Base-by-base conservation (phyloP, 2,888 invertebrate species). In the Pimpla rufipes region DNA sequence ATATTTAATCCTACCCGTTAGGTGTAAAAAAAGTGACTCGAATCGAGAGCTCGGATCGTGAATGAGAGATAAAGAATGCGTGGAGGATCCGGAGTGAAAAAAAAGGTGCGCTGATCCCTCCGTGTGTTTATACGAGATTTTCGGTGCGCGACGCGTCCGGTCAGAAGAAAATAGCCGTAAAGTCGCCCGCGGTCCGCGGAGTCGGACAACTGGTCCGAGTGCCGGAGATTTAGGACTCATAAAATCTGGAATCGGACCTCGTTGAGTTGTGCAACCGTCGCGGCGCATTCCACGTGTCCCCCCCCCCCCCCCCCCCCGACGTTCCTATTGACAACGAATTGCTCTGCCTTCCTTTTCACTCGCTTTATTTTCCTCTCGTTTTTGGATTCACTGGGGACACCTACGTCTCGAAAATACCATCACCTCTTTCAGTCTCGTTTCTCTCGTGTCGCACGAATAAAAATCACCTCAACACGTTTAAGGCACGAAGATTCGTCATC, bases 201-300 rank as follows among this genome's bases (percentile, higher is more conserved):
- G 35, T 62, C 62, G 83, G 75, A 50, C 74, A 67, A 79, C 67
- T 29, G 77, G 59, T 67, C 77, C 73, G 50, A 35, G 73, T 50
- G 47, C 59, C 57, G 84, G 86, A 84, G 86, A 88, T 88, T 88
- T 89, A 88, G 86, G 87, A 87, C 85, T 86, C 86, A 84, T 88
- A 89, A 89, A 89, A 87, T 76, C 62, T 76, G 81, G 85, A 83
- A 87, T 85, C 85, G 83, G 85, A 85, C 79, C 82, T 84, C 74
- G 76, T 68, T 29, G 84, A 55, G 84, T 87, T 87, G 87, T 85
- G 86, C 85, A 88, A 87, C 85, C 85, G 18, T 62, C 37, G 18
- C 40, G 13, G 62, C 81, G 87, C 86, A 88, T 88, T 88, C 88
- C 86, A 74, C 78, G 50, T 59, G 67, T 37, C 50, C 45, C 62